phyloP scores from a whole-genome alignment of 2,888 invertebrate genomes.

The Drosophila vallismaia region DNA sequence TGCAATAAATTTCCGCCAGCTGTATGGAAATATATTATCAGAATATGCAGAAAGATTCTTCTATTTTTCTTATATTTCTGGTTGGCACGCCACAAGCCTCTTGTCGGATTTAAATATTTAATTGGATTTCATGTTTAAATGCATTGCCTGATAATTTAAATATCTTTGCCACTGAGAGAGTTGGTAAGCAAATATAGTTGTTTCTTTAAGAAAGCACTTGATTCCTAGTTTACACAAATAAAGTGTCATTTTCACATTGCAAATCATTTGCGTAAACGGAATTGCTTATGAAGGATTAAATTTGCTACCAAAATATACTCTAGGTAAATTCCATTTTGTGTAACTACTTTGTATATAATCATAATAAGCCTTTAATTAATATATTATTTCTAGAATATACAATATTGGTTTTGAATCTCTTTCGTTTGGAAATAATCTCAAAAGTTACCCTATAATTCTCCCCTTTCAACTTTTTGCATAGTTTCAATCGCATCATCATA shows the following conservation, averaged over 20 bases:
- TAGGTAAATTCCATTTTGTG: not conserved
- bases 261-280: not conserved
- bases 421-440: too few relatives aligned
- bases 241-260: conserved; percentile 6
- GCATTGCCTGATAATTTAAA: conserved; percentile 58
- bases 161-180: conserved; percentile 23
- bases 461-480: conserved; percentile 54
- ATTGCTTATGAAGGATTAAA: not conserved
- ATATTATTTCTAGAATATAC: too few relatives aligned
- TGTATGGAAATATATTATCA: conserved; percentile 41
- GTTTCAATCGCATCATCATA: conserved; percentile 48
- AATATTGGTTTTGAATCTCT: not conserved
- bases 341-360: not conserved
- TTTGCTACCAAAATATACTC: not conserved
- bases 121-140: conserved; percentile 74
- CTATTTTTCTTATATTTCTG: conserved; percentile 11
- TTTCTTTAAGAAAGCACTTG: conserved; percentile 1
- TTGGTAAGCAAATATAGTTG: not conserved
- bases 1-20: conserved; percentile 68
- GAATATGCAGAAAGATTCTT: conserved; percentile 24
- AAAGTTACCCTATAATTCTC: conserved; percentile 39
- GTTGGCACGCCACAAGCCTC: conserved; percentile 63
- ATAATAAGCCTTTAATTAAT: too few relatives aligned
- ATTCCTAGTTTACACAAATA: not conserved
- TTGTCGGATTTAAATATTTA: conserved; percentile 74